Conservation (phyloP, 1,140 invertebrate species). For the Atopsyche davidsoni region DNA sequence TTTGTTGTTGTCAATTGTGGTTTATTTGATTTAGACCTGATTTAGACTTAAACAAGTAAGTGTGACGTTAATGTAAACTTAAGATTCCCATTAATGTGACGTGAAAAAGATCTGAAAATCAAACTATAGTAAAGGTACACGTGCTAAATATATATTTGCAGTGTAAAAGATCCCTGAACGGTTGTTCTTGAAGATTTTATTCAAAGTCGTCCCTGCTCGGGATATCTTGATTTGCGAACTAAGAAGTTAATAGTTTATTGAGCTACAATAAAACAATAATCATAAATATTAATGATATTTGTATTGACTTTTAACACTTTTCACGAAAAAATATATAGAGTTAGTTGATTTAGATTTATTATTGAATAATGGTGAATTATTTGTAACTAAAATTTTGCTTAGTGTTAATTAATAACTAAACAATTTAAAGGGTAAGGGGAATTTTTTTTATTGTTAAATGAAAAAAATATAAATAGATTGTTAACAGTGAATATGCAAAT, state of each 20-base stretch:
- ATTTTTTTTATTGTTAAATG: too few species aligned
- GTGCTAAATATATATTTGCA: neutral
- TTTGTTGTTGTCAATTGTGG: neutral
- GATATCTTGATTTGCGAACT: neutral
- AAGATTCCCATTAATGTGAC: neutral
- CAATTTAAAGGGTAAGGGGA: too few species aligned
- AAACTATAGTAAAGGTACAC: too few species aligned
- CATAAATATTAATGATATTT: neutral
- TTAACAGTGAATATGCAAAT: too few species aligned
- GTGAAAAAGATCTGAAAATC: too few species aligned
- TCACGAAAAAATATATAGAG: neutral
- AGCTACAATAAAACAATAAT: neutral
- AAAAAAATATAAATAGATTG: too few species aligned
- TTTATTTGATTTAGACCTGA: neutral
- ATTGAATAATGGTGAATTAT: too few species aligned
- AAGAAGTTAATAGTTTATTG: neutral
- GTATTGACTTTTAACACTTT: neutral
- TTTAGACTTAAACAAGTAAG: neutral
- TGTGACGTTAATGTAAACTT: neutral
- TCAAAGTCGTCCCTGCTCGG: neutral
- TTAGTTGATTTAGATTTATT: neutral
- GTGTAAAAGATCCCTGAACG: neutral
- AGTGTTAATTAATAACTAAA: too few species aligned
- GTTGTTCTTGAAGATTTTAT: neutral
- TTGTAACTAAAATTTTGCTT: too few species aligned